Evolutionary conservation across 2,113 vertebrate species (phyloP).

Genomic region (Pongo pygmaeus): DNA sequence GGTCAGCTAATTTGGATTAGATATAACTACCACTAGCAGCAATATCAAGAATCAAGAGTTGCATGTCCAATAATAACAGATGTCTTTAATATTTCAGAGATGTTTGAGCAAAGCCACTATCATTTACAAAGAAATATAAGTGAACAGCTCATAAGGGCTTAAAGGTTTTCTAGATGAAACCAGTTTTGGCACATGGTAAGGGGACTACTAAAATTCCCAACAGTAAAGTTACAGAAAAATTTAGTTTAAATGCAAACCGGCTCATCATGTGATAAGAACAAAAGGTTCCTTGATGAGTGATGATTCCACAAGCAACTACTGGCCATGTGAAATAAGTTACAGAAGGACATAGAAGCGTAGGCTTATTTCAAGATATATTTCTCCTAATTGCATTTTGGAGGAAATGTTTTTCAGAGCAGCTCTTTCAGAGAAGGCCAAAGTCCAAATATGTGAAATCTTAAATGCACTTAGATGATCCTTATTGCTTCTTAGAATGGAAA

Average conservation of each 20-base stretch:
- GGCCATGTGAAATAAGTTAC: background rate
- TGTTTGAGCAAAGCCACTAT: background rate
- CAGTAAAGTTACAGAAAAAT: background rate
- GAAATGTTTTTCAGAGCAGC: background rate
- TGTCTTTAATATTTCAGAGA: background rate
- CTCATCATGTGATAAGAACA: background rate
- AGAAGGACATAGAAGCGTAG: background rate
- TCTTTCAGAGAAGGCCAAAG: constrained; percentile 15
- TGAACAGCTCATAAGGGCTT: background rate
- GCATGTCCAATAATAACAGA: background rate
- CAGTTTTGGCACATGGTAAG: background rate
- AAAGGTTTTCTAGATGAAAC: background rate
- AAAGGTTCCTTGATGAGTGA: background rate
- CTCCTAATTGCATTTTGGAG: constrained; percentile 4
- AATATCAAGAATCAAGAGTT: background rate
- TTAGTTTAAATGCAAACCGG: background rate
- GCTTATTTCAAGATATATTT: constrained; percentile 25
- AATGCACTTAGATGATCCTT: background rate
- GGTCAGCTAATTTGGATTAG: background rate
- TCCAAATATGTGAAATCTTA: background rate
- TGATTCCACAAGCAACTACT: background rate
- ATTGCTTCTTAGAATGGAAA: background rate
- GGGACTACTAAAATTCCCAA: background rate
- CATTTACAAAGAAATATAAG: background rate
- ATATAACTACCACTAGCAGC: background rate